Conservation (phyloP, 1,140 invertebrate genomes). For the Saccostrea glomerata region DNA sequence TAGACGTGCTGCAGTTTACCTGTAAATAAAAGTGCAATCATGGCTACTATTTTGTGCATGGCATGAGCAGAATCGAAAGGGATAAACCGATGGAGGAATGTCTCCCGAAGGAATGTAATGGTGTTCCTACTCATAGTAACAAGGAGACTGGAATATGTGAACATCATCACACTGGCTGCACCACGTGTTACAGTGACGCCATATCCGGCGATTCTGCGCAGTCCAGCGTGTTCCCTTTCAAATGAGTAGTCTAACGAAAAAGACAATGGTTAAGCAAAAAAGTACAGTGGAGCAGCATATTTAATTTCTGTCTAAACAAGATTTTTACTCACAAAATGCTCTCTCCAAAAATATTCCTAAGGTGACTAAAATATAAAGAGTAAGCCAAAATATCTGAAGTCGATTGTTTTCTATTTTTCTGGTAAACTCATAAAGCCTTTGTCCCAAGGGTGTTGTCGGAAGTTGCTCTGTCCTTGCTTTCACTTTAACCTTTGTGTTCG, state of each 20-base stretch:
- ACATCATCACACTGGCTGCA: conserved; percentile 96
- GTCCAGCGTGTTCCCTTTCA: conserved; percentile 93
- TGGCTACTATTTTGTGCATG: conserved; percentile 98
- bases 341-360: conserved; percentile 96
- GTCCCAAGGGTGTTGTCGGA: conserved; percentile 35
- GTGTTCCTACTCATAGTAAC: conserved; percentile 98
- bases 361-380: conserved; percentile 97
- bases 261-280: neutral
- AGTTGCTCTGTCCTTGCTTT: conserved; percentile 42
- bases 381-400: conserved; percentile 98
- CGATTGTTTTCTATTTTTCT: conserved; percentile 90
- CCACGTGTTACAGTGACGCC: conserved; percentile 98
- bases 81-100: conserved; percentile 98
- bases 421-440: conserved; percentile 85
- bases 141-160: conserved; percentile 95
- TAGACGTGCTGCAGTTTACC: conserved; percentile 62
- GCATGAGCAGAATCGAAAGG: conserved; percentile 98
- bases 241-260: conserved; percentile 68
- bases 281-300: neutral
- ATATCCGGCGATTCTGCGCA: conserved; percentile 98
- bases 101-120: conserved; percentile 97
- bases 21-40: conserved; percentile 94
- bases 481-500: conserved; percentile 44
- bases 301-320: neutral
- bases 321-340: conserved; percentile 91